These are phyloP conservation scores for Labia minor DNA, from an alignment of 2,888 invertebrate species.

Conservation along the genomic window DNA sequence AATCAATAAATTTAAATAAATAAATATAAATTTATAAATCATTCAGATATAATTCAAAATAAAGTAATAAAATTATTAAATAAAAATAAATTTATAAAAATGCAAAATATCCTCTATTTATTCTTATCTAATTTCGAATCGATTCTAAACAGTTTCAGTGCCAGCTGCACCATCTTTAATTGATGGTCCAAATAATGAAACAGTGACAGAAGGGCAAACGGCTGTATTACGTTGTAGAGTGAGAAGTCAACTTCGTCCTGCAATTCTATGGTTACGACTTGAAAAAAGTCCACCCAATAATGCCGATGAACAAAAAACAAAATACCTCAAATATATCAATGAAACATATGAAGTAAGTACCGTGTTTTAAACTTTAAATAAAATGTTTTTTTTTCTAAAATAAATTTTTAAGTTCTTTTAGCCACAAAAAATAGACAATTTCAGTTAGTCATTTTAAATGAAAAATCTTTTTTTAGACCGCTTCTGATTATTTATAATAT, in stretches of 20 bases:
- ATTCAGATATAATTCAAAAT: too few relatives aligned
- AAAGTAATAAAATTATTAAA: too few relatives aligned
- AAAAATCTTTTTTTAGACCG: too few relatives aligned
- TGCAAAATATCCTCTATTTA: background rate
- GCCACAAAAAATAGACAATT: too few relatives aligned
- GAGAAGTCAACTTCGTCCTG: background rate
- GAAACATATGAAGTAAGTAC: background rate
- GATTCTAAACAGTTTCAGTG: background rate
- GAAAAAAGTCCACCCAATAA: background rate
- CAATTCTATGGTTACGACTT: background rate
- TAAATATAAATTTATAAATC: too few relatives aligned
- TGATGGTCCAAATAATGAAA: background rate
- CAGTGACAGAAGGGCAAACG: background rate
- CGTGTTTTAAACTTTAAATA: too few relatives aligned
- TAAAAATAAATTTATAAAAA: background rate
- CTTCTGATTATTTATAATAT: too few relatives aligned
- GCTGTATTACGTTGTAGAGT: background rate
- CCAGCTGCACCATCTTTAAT: background rate
- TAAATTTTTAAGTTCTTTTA: too few relatives aligned
- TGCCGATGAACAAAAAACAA: too few relatives aligned
- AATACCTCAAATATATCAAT: background rate
- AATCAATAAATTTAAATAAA: too few relatives aligned
- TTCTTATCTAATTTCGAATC: background rate
- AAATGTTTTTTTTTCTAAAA: too few relatives aligned
- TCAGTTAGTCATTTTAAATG: too few relatives aligned